These are phyloP conservation scores for Nemurella pictetii DNA, from an alignment of 2,888 invertebrate genomes.

Conservation along the genomic window DNA sequence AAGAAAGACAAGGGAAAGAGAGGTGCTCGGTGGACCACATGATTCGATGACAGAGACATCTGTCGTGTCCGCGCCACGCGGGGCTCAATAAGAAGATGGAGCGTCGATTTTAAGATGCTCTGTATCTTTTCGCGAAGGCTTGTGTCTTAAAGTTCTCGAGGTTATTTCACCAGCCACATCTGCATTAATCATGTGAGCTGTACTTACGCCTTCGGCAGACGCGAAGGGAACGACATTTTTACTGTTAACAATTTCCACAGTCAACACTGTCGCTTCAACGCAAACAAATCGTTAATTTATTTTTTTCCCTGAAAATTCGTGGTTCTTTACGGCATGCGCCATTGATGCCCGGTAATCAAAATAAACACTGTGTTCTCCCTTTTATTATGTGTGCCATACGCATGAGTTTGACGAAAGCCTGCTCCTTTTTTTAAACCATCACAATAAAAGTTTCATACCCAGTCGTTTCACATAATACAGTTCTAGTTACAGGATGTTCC, in stretches of 20 bases:
- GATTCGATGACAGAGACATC: constrained; percentile 32
- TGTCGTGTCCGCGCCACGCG: background rate
- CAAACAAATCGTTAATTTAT: background rate
- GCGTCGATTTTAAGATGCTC: background rate
- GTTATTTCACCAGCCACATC: too few species aligned
- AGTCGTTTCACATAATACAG: background rate
- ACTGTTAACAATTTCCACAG: background rate
- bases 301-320: background rate
- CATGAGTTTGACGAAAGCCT: background rate
- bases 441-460: background rate
- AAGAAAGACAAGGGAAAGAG: constrained; percentile 17
- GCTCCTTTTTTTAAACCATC: background rate
- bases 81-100: constrained; percentile 16
- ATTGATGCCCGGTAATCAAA: background rate
- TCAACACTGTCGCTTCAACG: background rate
- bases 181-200: too few species aligned
- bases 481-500: background rate
- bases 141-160: too few species aligned
- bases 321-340: background rate
- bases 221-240: too few species aligned
- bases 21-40: background rate
- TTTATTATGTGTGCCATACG: background rate
- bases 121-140: too few species aligned
- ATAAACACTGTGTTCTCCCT: background rate
- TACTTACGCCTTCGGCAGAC: background rate